Evolutionary conservation across 2,888 invertebrate species (phyloP), one percentile per base, ranked within the genome.

Genomic region (Ypsolopha sequella): DNA sequence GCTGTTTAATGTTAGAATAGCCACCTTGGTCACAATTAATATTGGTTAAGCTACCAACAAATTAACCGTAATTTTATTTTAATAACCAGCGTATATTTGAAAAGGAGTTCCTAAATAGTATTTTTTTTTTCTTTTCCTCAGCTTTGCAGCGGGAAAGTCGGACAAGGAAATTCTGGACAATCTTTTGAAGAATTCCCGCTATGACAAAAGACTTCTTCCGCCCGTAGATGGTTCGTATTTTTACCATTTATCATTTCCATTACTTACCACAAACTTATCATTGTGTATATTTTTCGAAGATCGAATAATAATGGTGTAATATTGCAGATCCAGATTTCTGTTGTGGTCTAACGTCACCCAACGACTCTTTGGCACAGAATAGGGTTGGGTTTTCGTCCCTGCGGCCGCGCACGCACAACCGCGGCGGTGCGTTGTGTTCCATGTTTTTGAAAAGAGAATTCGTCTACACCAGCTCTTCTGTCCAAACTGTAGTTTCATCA

Each of bases 81-180:
- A 24, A 3, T 24, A 4, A 24, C 24, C 24, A 24, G 24, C 24
- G 4, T 24, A 3, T 24, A 24, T 24, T 24, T 24, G 4, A 24
- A 24, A 24, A 24, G 2, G 2, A 3, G 4, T 24, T 3, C 24
- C 24, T 24, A 4, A 24, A 24, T 2, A 24, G 24, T 24, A 24
- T 3, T 6, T 10, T 7, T 6, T 10, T 7, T 6, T 39, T 39
- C 10, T 39, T 39, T 39, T 6, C 39, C 10, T 66, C 89, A 95
- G 95, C 88, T 95, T 95, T 85, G 94, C 94, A 81, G 94, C 95
- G 85, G 95, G 95, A 68, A 95, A 94, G 88, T 95, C 95, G 78
- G 95, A 95, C 90, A 95, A 95, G 88, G 95, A 95, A 88, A 95
- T 95, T 80, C 88, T 96, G 88, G 96, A 96, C 90, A 92, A 95